A percentile compares a stretch with the other conserved stretches of the same genome.
These are phyloP conservation scores for Galeruca laticollis DNA, from an alignment of 2,888 invertebrate genomes.

Conservation along the genomic window DNA sequence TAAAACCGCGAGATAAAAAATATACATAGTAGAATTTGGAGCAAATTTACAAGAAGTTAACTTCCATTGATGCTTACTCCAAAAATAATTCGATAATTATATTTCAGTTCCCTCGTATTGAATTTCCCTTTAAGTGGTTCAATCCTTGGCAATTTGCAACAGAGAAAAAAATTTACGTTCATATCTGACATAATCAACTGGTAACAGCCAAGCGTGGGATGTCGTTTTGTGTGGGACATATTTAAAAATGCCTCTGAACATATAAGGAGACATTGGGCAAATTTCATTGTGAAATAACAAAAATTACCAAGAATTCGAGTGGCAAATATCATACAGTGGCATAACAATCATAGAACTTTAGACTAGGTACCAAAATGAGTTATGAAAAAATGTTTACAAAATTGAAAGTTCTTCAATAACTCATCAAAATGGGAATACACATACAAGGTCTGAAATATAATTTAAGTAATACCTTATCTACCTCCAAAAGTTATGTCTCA, in stretches of 20 bases:
- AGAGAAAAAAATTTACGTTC: slow-evolving; percentile 7
- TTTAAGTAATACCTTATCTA: too few species aligned
- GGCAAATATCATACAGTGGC: not conserved
- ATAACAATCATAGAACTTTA: not conserved
- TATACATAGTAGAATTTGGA: too few species aligned
- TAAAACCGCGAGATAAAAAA: too few species aligned
- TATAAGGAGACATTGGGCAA: slow-evolving; percentile 45
- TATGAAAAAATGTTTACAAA: not conserved
- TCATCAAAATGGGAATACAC: too few species aligned
- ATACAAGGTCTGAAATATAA: too few species aligned
- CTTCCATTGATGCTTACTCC: too few species aligned
- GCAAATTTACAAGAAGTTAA: too few species aligned
- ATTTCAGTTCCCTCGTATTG: slow-evolving; percentile 12
- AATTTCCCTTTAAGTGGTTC: slow-evolving; percentile 7
- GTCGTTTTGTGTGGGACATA: slow-evolving; percentile 41
- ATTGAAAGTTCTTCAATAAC: too few species aligned
- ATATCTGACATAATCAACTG: slow-evolving; percentile 26
- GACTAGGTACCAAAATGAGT: not conserved
- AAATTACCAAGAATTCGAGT: slow-evolving; percentile 12
- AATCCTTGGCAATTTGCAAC: slow-evolving; percentile 15
- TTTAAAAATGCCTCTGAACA: slow-evolving; percentile 48
- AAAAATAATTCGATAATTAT: not conserved
- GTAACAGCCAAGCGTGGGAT: slow-evolving; percentile 20
- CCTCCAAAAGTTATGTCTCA: too few species aligned
- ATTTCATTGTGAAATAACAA: slow-evolving; percentile 38